These are phyloP conservation scores for Hydropotes inermis DNA, from an alignment of 2,113 vertebrate species.

Conservation along the genomic window DNA sequence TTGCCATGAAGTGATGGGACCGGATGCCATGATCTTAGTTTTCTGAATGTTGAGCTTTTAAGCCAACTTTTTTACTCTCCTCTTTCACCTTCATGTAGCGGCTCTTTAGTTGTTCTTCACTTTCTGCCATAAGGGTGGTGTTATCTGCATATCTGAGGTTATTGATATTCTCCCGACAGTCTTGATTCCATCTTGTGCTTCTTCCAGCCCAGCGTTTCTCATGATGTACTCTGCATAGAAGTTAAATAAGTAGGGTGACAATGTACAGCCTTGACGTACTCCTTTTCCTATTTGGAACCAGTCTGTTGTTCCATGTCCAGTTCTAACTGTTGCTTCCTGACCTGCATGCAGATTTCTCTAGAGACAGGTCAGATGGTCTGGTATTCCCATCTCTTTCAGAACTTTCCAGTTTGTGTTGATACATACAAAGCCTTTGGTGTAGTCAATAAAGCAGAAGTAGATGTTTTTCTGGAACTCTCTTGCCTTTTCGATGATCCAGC, in stretches of 20 bases:
- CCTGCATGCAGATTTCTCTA: neutral
- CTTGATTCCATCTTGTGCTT: neutral
- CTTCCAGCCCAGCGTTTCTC: neutral
- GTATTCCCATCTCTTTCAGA: neutral
- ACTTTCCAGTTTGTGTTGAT: neutral
- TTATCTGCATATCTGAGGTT: neutral
- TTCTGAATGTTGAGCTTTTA: neutral
- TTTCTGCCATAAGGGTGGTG: neutral
- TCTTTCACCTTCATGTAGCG: neutral
- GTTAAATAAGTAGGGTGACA: neutral
- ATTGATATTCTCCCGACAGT: neutral
- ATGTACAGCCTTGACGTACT: neutral
- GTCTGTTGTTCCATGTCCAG: neutral
- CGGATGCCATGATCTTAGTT: neutral
- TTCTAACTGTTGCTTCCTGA: neutral
- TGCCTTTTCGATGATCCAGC: neutral
- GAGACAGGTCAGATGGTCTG: neutral
- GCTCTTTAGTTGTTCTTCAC: neutral
- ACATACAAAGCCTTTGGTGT: neutral
- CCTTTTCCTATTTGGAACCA: neutral
- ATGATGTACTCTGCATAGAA: neutral
- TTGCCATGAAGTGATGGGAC: neutral
- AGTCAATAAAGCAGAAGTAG: neutral
- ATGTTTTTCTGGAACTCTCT: neutral
- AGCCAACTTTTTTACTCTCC: neutral